Conservation (phyloP, 2,797 vertebrate genomes). For the Clarias pachynema region DNA sequence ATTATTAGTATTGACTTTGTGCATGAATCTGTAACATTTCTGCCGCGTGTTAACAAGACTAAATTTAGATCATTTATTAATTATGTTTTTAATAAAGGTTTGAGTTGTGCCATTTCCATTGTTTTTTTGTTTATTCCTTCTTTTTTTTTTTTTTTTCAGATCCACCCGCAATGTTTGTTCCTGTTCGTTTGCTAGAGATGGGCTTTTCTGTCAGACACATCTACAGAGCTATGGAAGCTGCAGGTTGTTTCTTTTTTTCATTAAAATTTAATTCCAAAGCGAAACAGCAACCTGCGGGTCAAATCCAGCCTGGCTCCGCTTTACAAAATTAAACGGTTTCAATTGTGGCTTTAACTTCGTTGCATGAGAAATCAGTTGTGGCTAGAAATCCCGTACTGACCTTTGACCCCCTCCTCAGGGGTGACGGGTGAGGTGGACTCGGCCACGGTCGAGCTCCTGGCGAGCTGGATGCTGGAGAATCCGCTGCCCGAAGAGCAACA, state of each 20-base stretch:
- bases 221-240: constrained; percentile 83
- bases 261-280: not conserved
- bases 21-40: constrained; percentile 46
- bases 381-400: not conserved
- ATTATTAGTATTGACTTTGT: not conserved
- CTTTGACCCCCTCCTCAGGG: constrained; percentile 62
- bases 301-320: not conserved
- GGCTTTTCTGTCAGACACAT: constrained; percentile 85
- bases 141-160: constrained; percentile 68
- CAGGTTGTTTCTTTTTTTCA: constrained; percentile 69
- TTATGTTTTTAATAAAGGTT: not conserved
- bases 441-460: constrained; percentile 78
- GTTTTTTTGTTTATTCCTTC: constrained; percentile 11
- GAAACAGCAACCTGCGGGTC: not conserved
- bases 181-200: constrained; percentile 84
- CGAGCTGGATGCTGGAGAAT: constrained; percentile 85
- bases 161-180: constrained; percentile 81
- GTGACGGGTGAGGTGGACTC: constrained; percentile 79
- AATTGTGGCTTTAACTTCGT: not conserved
- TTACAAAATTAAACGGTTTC: not conserved
- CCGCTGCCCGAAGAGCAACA: constrained; percentile 77
- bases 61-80: no score
- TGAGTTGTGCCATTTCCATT: not conserved
- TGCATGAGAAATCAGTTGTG: not conserved
- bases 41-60: not conserved